Conservation (phyloP, 2,888 invertebrate species). For the Hirtodrosophila histrioides region DNA sequence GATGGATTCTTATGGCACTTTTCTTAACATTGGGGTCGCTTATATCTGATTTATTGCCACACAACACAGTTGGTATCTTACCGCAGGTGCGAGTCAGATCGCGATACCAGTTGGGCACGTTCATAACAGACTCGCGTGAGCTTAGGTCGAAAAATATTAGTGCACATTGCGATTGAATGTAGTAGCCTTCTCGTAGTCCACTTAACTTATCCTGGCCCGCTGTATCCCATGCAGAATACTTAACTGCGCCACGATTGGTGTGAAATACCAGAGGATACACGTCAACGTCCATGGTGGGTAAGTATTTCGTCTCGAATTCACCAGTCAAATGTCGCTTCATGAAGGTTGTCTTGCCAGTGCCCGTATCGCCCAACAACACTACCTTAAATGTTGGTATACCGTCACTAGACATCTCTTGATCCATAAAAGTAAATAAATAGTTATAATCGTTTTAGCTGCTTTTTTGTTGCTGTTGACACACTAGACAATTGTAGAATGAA, state of each 20-base stretch:
- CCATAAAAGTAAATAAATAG: no score
- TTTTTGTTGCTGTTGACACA: no score
- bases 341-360: slow-evolving; percentile 99
- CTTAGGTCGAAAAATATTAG: slow-evolving; percentile 99
- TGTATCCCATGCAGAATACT: slow-evolving; percentile 99
- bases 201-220: slow-evolving; percentile 99
- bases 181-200: slow-evolving; percentile 98
- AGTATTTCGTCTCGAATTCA: slow-evolving; percentile 99
- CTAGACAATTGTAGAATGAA: background rate
- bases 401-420: slow-evolving; percentile 1
- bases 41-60: slow-evolving; percentile 99
- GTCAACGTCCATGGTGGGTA: slow-evolving; percentile 98
- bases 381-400: slow-evolving; percentile 96
- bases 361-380: slow-evolving; percentile 98
- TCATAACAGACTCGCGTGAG: slow-evolving; percentile 98
- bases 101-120: slow-evolving; percentile 99
- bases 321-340: slow-evolving; percentile 99
- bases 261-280: slow-evolving; percentile 98
- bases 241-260: slow-evolving; percentile 96
- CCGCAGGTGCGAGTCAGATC: slow-evolving; percentile 99
- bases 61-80: slow-evolving; percentile 99
- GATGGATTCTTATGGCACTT: slow-evolving; percentile 98
- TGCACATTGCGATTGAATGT: slow-evolving; percentile 97
- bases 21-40: slow-evolving; percentile 99
- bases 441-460: no score